Evolutionary conservation across 2,888 invertebrate species (phyloP).

Genomic region (Chloroclysta siterata): DNA sequence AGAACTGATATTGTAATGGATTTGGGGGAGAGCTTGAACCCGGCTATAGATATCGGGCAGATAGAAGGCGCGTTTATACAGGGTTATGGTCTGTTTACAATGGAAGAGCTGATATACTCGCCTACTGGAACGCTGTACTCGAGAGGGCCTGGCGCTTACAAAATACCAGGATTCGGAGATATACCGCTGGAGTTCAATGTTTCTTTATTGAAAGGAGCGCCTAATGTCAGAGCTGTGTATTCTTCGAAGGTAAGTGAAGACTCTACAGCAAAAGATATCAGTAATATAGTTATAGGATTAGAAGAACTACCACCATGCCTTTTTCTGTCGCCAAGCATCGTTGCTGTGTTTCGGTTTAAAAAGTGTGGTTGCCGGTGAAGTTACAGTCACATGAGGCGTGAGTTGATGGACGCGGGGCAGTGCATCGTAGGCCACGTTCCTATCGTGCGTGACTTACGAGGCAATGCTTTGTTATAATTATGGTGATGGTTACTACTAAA

Average conservation of each 20-base stretch:
- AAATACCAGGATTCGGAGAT: conserved; percentile 96
- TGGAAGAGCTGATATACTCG: conserved; percentile 95
- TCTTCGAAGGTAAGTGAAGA: conserved; percentile 92
- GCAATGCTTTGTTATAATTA: no score
- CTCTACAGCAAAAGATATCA: no score
- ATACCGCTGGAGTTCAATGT: conserved; percentile 97
- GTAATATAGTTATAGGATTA: no score
- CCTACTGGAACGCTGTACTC: conserved; percentile 93
- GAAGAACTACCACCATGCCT: no score
- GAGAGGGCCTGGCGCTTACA: conserved; percentile 96
- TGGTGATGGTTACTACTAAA: no score
- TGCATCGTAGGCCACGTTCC: no score
- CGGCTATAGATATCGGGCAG: conserved; percentile 98
- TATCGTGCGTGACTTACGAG: no score
- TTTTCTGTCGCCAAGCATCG: no score
- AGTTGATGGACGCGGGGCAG: no score
- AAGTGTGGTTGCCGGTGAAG: no score
- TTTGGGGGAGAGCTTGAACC: conserved; percentile 96
- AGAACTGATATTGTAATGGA: conserved; percentile 98
- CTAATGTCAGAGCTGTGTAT: conserved; percentile 96
- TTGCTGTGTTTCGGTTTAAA: no score
- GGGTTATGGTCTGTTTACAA: conserved; percentile 95
- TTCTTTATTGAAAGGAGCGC: conserved; percentile 94
- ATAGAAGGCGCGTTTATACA: conserved; percentile 98
- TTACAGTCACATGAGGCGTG: no score